A percentile compares a stretch with the other conserved stretches of the same genome.
Conservation (phyloP, 2,113 vertebrate genomes). For the Macquaria australasica region DNA sequence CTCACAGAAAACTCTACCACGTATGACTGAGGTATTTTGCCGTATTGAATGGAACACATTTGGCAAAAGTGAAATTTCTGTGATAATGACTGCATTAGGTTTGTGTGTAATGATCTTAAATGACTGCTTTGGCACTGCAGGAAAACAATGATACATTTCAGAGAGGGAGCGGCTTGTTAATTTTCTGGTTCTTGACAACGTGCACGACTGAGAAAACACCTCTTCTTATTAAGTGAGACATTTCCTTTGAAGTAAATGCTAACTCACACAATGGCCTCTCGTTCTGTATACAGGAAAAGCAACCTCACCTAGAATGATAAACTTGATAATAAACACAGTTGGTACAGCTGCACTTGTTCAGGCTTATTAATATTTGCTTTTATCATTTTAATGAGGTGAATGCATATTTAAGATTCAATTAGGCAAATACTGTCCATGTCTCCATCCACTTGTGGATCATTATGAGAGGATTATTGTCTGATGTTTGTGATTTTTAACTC, state of each 20-base stretch:
- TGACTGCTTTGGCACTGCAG: constrained; percentile 30
- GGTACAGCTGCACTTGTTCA: not conserved
- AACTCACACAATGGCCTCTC: constrained; percentile 8
- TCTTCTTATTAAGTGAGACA: constrained; percentile 22
- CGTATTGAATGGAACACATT: constrained; percentile 17
- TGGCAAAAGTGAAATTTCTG: constrained; percentile 33
- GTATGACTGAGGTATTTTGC: constrained; percentile 13
- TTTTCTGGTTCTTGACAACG: constrained; percentile 23
- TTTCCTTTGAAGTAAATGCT: constrained; percentile 29
- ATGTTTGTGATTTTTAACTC: constrained; percentile 8
- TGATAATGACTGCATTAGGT: constrained; percentile 38
- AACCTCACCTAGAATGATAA: constrained; percentile 3
- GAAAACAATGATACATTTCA: constrained; percentile 24
- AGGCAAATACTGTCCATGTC: constrained; percentile 15
- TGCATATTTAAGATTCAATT: not conserved
- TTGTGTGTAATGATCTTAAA: constrained; percentile 31
- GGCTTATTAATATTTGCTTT: constrained; percentile 24
- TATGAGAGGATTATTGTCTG: constrained; percentile 1
- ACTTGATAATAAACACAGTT: constrained; percentile 14
- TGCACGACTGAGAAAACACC: not conserved
- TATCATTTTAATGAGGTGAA: constrained; percentile 31
- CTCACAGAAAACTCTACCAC: constrained; percentile 5
- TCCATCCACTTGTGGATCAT: constrained; percentile 6
- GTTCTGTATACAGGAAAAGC: constrained; percentile 1
- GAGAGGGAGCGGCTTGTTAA: constrained; percentile 6